Percentiles rank a stretch among this genome's conserved stretches.
Evolutionary conservation across 2,797 vertebrate species (phyloP).

Genomic region (Peromyscus melanophrys): DNA sequence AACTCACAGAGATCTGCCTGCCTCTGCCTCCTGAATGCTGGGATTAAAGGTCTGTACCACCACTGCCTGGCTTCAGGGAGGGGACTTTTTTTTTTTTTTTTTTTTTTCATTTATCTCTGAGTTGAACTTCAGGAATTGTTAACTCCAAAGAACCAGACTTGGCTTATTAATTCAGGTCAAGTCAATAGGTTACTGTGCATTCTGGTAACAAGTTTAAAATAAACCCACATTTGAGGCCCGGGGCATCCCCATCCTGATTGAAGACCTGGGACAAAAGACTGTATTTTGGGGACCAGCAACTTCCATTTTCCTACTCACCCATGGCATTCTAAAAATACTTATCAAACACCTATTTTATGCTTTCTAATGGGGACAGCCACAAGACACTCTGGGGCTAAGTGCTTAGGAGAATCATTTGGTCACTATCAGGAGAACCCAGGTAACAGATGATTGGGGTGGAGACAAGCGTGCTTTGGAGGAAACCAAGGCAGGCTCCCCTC

Average conservation of each 20-base stretch:
- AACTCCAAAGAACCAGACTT: constrained; percentile 45
- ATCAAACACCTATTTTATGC: background rate
- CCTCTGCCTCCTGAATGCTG: background rate
- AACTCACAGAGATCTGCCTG: background rate
- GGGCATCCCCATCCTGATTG: background rate
- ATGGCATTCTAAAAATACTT: too few species aligned
- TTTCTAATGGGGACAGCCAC: background rate
- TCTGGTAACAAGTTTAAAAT: background rate
- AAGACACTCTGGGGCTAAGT: background rate
- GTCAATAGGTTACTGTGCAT: background rate
- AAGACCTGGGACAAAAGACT: background rate
- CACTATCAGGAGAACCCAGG: background rate
- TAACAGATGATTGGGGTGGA: too few species aligned
- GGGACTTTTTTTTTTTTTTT: too few species aligned
- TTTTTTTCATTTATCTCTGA: background rate
- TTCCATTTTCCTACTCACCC: background rate
- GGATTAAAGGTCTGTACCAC: background rate
- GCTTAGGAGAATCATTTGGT: background rate
- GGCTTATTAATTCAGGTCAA: constrained; percentile 40
- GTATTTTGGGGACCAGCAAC: background rate
- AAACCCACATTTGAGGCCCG: rapidly evolving
- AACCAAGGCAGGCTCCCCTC: background rate
- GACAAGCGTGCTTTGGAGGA: background rate
- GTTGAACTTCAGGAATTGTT: constrained; percentile 81
- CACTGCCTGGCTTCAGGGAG: background rate